Evolutionary conservation across 2,888 invertebrate genomes (phyloP).

Genomic region (Lymantria dispar): DNA sequence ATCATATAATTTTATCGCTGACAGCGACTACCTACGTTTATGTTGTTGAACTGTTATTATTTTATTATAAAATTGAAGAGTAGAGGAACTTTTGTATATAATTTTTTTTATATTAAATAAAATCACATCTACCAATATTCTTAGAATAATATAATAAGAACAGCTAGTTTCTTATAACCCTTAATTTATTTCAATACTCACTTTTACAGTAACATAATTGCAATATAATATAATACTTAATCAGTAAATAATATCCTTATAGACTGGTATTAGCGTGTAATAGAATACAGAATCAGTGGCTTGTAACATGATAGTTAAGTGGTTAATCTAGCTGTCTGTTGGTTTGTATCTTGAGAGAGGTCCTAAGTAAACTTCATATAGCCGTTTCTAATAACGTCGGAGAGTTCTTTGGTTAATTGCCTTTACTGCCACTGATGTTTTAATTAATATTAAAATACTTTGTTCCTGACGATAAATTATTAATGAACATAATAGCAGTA

Average conservation of each 20-base stretch:
- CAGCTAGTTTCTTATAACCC: too few relatives aligned
- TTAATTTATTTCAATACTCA: background rate
- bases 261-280: constrained; percentile 24
- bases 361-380: constrained; percentile 69
- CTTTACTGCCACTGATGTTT: constrained; percentile 27
- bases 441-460: constrained; percentile 21
- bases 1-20: too few relatives aligned
- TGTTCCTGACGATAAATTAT: constrained; percentile 1
- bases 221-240: background rate
- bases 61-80: too few relatives aligned
- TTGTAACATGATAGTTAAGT: constrained; percentile 49
- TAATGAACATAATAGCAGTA: background rate
- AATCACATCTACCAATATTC: too few relatives aligned
- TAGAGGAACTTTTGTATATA: too few relatives aligned
- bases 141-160: too few relatives aligned
- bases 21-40: too few relatives aligned
- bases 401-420: constrained; percentile 55
- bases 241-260: constrained; percentile 9
- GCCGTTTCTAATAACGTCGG: constrained; percentile 59
- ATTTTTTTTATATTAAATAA: too few relatives aligned
- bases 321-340: constrained; percentile 64
- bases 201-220: background rate
- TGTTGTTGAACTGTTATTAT: too few relatives aligned
- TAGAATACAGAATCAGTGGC: constrained; percentile 38
- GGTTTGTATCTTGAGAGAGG: constrained; percentile 48